phyloP scores from a whole-genome alignment of 1,140 invertebrate genomes.

The Archegozetes longisetosus region DNA sequence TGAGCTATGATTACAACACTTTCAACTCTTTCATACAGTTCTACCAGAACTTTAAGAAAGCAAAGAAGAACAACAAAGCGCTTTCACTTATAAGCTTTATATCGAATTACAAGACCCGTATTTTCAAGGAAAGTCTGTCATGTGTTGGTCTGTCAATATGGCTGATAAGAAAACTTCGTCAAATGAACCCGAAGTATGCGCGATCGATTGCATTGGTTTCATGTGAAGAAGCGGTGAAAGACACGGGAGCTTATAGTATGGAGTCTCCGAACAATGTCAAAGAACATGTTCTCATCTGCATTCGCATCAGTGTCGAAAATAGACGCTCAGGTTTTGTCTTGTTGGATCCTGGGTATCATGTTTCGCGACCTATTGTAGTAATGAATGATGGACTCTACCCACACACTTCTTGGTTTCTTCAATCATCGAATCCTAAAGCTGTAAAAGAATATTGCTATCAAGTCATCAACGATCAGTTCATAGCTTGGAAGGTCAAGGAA shows the following conservation, averaged over 20 bases:
- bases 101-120: slow-evolving; percentile 53
- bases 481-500: slow-evolving; percentile 59
- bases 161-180: slow-evolving; percentile 39
- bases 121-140: slow-evolving; percentile 56
- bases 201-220: slow-evolving; percentile 41
- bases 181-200: slow-evolving; percentile 38
- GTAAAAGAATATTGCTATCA: slow-evolving; percentile 66
- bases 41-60: slow-evolving; percentile 20
- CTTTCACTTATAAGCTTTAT: slow-evolving; percentile 47
- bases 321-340: slow-evolving; percentile 50
- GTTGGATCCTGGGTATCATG: slow-evolving; percentile 76
- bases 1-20: slow-evolving; percentile 67
- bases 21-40: slow-evolving; percentile 53
- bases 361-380: slow-evolving; percentile 61
- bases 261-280: slow-evolving; percentile 39
- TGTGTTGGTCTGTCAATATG: slow-evolving; percentile 72
- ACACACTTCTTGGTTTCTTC: slow-evolving; percentile 71
- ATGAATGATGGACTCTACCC: slow-evolving; percentile 66
- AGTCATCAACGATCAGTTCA: slow-evolving; percentile 49
- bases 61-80: slow-evolving; percentile 20
- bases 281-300: slow-evolving; percentile 69
- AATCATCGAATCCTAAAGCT: slow-evolving; percentile 49
- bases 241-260: slow-evolving; percentile 20
- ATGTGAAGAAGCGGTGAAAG: slow-evolving; percentile 54
- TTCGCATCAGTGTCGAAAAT: slow-evolving; percentile 36